These are phyloP conservation scores for Emydocephalus ijimae DNA, from an alignment of 2,113 vertebrate genomes.

Conservation along the genomic window DNA sequence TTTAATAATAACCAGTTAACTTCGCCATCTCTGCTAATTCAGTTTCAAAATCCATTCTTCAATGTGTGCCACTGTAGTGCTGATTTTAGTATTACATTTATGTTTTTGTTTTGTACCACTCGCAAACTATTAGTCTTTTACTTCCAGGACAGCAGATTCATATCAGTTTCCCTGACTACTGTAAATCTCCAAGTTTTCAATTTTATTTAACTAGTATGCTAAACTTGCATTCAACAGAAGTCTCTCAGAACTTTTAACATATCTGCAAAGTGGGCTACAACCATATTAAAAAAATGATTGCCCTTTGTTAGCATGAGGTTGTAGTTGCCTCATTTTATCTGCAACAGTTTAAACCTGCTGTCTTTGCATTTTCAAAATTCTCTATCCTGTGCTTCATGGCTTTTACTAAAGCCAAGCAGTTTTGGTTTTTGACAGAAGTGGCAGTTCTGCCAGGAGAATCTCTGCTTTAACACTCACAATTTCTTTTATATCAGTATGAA, in stretches of 20 bases:
- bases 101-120: neutral
- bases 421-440: neutral
- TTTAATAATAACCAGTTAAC: neutral
- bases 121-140: neutral
- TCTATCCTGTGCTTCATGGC: neutral
- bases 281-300: neutral
- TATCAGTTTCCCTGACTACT: neutral
- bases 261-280: neutral
- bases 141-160: neutral
- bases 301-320: neutral
- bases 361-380: neutral
- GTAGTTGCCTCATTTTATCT: neutral
- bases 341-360: neutral
- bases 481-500: neutral
- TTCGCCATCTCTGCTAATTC: neutral
- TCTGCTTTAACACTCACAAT: neutral
- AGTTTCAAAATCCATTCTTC: neutral
- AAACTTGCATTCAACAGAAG: neutral
- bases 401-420: neutral
- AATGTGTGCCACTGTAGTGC: neutral
- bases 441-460: neutral
- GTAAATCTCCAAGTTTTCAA: neutral
- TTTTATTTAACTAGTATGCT: neutral
- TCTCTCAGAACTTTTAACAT: neutral
- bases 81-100: neutral